phyloP scores from a whole-genome alignment of 2,888 invertebrate genomes.

The Neelides folsomi region DNA sequence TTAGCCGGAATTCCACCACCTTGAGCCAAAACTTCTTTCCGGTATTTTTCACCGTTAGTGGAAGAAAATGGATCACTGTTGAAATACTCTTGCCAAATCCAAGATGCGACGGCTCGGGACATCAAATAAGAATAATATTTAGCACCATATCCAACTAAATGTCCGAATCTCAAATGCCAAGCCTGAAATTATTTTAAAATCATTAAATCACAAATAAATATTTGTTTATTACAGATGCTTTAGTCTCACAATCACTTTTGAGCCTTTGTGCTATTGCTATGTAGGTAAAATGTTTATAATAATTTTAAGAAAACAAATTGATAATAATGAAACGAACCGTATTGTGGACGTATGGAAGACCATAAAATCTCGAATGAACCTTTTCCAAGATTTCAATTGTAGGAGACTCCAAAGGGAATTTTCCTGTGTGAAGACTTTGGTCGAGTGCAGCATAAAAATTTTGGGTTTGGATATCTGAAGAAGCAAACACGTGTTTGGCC shows the following conservation, averaged over 20 bases:
- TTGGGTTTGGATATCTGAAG: constrained; percentile 78
- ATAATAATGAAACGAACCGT: constrained; percentile 47
- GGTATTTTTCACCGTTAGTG: constrained; percentile 61
- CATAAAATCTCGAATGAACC: constrained; percentile 70
- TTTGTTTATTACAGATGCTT: neutral
- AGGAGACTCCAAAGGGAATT: constrained; percentile 41
- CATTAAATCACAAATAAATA: neutral
- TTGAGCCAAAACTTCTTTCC: constrained; percentile 62
- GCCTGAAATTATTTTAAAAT: constrained; percentile 45
- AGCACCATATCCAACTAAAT: constrained; percentile 94
- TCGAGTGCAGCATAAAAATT: constrained; percentile 86
- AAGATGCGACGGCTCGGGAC: constrained; percentile 80
- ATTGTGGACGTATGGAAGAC: constrained; percentile 69
- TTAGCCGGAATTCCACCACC: constrained; percentile 78
- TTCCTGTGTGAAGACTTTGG: constrained; percentile 65
- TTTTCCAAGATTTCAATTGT: constrained; percentile 63
- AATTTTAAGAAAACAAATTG: neutral
- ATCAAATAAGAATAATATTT: constrained; percentile 97
- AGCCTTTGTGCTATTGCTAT: neutral
- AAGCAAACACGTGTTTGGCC: constrained; percentile 73
- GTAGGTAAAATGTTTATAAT: neutral
- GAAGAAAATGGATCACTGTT: constrained; percentile 61
- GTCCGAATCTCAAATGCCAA: constrained; percentile 92
- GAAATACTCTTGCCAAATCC: constrained; percentile 84
- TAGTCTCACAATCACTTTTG: neutral